Base-by-base conservation (phyloP, 2,888 invertebrate species). In the Oithona nana region DNA sequence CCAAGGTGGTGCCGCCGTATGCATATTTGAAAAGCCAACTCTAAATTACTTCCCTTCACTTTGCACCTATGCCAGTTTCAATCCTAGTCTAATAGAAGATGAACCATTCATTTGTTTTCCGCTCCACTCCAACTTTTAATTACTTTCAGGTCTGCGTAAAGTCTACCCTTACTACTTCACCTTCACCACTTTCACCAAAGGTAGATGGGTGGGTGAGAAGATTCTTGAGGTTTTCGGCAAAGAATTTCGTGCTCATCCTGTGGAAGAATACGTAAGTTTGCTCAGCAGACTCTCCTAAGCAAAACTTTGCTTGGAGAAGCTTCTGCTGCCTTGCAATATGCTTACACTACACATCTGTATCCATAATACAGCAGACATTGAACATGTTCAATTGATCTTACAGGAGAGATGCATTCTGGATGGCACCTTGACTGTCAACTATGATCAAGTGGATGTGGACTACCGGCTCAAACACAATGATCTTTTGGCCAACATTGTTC, bases 91-190 rank as follows among this genome's bases (percentile, higher is more conserved):
- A n/a, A n/a, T n/a, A n/a, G n/a, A n/a, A n/a, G n/a, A n/a, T 39
- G 29, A 57, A 57, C 8, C 1, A 28, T 28, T 28, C 29, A n/a
- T 57, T 57, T 57, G n/a, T 20, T 26, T 30, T 57, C 30, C 29
- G n/a, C n/a, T n/a, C n/a, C n/a, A 48, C 11, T 13, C 48, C 11
- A 13, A 48, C 11, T 48, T 48, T 48, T 48, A 48, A 48, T 48
- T 48, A n/a, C 16, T 59, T 51, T 26, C 64, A 67, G 67, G 67
- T 56, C 63, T 67, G 50, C 80, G 94, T 68, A 94, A 95, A 78
- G 94, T 95, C 1, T 92, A 90, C 73, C 95, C 95, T 0, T 95
- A 95, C 77, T 88, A 89, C 76, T 95, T 90, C 77, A 90, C 89
- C 65, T 95, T 93, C 76, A 88, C 89, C 66, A 90, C 93, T 49